A percentile compares a stretch with the other conserved stretches of the same genome.
Conservation (phyloP, 2,797 vertebrate genomes). For the Meriones psammophilus region DNA sequence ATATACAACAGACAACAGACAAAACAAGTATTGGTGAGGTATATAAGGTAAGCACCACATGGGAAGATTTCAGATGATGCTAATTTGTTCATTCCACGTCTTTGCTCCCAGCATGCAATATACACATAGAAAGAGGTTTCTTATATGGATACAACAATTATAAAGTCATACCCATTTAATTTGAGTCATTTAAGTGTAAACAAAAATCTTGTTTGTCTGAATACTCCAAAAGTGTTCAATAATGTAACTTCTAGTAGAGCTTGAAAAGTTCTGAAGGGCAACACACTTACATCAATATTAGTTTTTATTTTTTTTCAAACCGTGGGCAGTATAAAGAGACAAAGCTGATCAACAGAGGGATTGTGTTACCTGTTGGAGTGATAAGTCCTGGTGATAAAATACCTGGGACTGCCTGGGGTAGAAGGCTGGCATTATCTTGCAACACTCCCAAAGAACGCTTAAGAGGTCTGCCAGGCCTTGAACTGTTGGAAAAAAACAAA, state of each 20-base stretch:
- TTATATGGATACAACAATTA: constrained; percentile 82
- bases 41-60: constrained; percentile 65
- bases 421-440: constrained; percentile 94
- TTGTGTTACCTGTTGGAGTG: constrained; percentile 94
- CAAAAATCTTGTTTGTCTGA: constrained; percentile 76
- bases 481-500: constrained; percentile 90
- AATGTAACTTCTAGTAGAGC: constrained; percentile 90
- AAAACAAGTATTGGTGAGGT: constrained; percentile 67
- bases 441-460: constrained; percentile 94
- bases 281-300: constrained; percentile 90
- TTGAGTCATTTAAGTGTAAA: constrained; percentile 76
- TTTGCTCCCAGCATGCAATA: not conserved
- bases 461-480: constrained; percentile 95
- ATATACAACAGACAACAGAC: constrained; percentile 46
- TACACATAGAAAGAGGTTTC: constrained; percentile 82
- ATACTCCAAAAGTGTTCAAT: constrained; percentile 89
- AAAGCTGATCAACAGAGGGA: constrained; percentile 82
- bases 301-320: constrained; percentile 89
- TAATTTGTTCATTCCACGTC: constrained; percentile 23
- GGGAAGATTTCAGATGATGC: constrained; percentile 62
- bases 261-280: constrained; percentile 90
- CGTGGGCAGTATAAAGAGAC: constrained; percentile 79
- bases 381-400: constrained; percentile 96
- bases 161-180: constrained; percentile 85
- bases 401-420: constrained; percentile 94